Percentiles rank a stretch among this genome's conserved stretches.
Evolutionary conservation across 2,113 vertebrate species (phyloP).

Genomic region (Pangasianodon gigas): DNA sequence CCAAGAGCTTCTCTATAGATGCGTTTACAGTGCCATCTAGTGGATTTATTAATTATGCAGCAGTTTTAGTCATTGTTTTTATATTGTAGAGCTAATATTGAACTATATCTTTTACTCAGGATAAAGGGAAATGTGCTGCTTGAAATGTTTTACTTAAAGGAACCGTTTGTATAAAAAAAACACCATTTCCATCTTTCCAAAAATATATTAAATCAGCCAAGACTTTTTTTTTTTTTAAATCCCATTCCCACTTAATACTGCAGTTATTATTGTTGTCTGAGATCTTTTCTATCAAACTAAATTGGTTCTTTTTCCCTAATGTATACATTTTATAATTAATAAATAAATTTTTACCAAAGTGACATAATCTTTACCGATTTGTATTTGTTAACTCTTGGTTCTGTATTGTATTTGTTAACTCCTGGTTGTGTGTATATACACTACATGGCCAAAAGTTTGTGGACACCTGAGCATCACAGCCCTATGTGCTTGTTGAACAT

Average conservation of each 20-base stretch:
- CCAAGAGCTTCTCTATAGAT: not conserved
- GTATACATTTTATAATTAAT: no score
- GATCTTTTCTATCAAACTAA: no score
- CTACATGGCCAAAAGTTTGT: no score
- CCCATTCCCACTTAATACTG: not conserved
- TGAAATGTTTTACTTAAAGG: not conserved
- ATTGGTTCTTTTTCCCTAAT: no score
- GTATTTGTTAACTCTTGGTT: no score
- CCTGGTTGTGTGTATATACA: not conserved
- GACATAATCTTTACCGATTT: no score
- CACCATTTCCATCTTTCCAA: not conserved
- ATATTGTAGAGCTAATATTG: not conserved
- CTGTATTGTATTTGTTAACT: no score
- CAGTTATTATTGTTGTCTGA: no score
- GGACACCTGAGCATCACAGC: no score
- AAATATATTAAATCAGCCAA: not conserved
- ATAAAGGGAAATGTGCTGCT: not conserved
- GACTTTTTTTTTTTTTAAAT: no score
- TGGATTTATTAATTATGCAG: not conserved
- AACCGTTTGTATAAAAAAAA: not conserved
- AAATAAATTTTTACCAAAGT: no score
- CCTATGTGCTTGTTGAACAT: not conserved
- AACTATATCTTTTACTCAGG: not conserved
- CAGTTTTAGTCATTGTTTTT: not conserved
- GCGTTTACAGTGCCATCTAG: conserved; percentile 29